Evolutionary conservation across 2,888 invertebrate species (phyloP).

Genomic region (Lasioglossum zephyrum): DNA sequence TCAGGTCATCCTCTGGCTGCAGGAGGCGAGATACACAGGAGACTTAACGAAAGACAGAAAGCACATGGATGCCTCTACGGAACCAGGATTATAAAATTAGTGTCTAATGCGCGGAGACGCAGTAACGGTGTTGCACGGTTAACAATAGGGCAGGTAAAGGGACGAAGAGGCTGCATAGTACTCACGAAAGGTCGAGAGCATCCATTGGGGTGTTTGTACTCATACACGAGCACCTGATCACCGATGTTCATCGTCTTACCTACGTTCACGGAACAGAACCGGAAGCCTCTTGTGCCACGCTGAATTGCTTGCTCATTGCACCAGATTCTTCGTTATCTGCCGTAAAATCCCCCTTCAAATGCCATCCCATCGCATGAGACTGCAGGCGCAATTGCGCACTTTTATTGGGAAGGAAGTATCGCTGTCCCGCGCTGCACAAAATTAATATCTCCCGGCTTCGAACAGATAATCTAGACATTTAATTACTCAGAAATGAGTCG

Average conservation of each 20-base stretch:
- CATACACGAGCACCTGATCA: conserved; percentile 51
- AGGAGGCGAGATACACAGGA: conserved; percentile 5
- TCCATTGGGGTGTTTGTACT: conserved; percentile 51
- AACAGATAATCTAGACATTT: neutral
- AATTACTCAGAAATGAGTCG: neutral
- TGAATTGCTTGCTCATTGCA: neutral
- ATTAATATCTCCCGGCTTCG: neutral
- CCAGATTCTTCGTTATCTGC: conserved; percentile 20
- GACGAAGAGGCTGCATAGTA: conserved; percentile 38
- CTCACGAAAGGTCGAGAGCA: conserved; percentile 57
- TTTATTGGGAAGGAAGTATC: neutral
- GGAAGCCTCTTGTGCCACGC: conserved; percentile 15
- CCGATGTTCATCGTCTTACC: conserved; percentile 32
- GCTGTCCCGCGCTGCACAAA: neutral
- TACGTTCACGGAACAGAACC: conserved; percentile 8
- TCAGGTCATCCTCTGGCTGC: conserved; percentile 14
- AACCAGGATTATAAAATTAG: conserved; percentile 77
- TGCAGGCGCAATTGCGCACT: neutral
- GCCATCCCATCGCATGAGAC: neutral
- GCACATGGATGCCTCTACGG: conserved; percentile 39
- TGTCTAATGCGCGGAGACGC: conserved; percentile 76
- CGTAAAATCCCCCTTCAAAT: neutral
- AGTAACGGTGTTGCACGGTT: conserved; percentile 72
- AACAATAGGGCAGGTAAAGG: conserved; percentile 71
- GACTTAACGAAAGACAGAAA: conserved; percentile 36